Conservation (phyloP, 2,888 invertebrate species). For the Oegoconia quadripuncta region DNA sequence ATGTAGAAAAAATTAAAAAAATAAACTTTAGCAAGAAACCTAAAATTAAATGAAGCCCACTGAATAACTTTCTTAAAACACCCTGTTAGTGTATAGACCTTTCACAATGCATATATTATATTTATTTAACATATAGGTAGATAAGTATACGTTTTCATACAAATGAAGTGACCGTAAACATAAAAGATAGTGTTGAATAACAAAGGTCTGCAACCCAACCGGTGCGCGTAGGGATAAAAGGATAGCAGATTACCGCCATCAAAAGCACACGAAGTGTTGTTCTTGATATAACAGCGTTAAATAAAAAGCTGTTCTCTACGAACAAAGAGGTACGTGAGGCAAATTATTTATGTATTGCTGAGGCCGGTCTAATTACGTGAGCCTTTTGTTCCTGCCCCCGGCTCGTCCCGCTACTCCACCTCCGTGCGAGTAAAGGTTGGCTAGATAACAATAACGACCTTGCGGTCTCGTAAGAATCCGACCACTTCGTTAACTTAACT, state of each 20-base stretch:
- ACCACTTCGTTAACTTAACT: constrained; percentile 32
- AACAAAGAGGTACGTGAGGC: constrained; percentile 76
- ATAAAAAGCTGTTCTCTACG: constrained; percentile 67
- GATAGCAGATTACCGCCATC: constrained; percentile 57
- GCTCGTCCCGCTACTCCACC: constrained; percentile 37
- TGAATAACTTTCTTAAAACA: too few relatives aligned
- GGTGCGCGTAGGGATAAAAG: constrained; percentile 47
- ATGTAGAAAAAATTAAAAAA: too few relatives aligned
- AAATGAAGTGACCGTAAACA: background rate
- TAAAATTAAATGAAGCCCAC: too few relatives aligned
- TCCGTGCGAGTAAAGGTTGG: constrained; percentile 33
- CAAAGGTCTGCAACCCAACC: constrained; percentile 34
- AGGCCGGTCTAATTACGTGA: constrained; percentile 75
- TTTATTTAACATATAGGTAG: background rate
- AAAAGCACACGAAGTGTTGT: constrained; percentile 65
- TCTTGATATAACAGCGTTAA: constrained; percentile 71
- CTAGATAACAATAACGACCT: constrained; percentile 59
- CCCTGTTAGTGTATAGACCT: too few relatives aligned
- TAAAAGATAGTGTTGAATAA: constrained; percentile 29
- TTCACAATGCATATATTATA: too few relatives aligned
- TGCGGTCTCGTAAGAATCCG: constrained; percentile 43
- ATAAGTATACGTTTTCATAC: background rate
- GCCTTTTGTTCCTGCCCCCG: constrained; percentile 71
- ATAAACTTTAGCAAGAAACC: too few relatives aligned
- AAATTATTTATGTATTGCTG: constrained; percentile 78